A percentile compares a stretch with the other conserved stretches of the same genome.
phyloP scores from a whole-genome alignment of 2,888 invertebrate genomes.

The Gymnosoma rotundatum region DNA sequence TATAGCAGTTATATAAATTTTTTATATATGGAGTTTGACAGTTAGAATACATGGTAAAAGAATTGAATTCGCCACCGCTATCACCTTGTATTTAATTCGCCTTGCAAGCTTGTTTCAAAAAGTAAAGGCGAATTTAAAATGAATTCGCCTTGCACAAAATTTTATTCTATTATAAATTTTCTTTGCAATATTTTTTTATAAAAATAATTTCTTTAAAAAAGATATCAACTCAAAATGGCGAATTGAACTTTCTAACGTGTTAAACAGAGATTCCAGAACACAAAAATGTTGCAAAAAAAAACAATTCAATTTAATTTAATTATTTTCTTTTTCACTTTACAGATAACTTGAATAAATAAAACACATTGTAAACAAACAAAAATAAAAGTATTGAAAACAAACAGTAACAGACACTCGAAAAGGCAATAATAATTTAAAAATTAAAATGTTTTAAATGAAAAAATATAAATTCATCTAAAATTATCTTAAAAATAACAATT shows the following conservation, averaged over 20 bases:
- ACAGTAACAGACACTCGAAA: not conserved
- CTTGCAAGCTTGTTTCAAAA: too few species aligned
- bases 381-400: not conserved
- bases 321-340: slow-evolving; percentile 55
- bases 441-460: not conserved
- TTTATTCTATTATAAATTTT: too few species aligned
- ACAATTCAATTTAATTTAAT: slow-evolving; percentile 24
- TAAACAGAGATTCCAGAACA: slow-evolving; percentile 57
- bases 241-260: not conserved
- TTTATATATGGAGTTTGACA: too few species aligned
- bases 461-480: slow-evolving; percentile 5
- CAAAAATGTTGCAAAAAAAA: not conserved
- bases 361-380: slow-evolving; percentile 37
- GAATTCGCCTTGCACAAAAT: too few species aligned
- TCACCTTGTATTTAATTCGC: too few species aligned
- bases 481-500: slow-evolving; percentile 18
- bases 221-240: not conserved
- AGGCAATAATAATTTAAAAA: slow-evolving; percentile 34
- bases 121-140: too few species aligned
- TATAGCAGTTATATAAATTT: too few species aligned
- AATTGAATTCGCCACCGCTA: too few species aligned
- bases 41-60: too few species aligned
- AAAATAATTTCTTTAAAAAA: not conserved
- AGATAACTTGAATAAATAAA: slow-evolving; percentile 53
- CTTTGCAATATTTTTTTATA: too few species aligned